Evolutionary conservation across 2,113 vertebrate species (phyloP).

Genomic region (Triplophysa rosa): DNA sequence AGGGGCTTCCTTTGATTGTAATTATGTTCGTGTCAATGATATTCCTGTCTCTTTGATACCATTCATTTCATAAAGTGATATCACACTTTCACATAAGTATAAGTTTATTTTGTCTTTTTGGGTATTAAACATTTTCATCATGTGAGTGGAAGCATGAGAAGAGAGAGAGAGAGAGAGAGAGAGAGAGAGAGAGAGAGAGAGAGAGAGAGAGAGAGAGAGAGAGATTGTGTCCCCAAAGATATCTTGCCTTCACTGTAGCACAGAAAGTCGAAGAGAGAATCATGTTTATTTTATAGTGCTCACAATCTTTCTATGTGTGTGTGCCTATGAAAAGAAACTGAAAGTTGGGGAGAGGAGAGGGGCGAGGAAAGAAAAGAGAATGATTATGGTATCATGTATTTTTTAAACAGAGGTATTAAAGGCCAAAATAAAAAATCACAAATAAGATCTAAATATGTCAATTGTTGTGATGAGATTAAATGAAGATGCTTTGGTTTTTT

Average conservation of each 20-base stretch:
- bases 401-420: slow-evolving; percentile 32
- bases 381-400: slow-evolving; percentile 13
- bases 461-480: neutral
- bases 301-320: neutral
- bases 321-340: slow-evolving; percentile 17
- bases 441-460: neutral
- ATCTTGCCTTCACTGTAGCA: slow-evolving; percentile 3
- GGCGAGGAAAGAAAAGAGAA: neutral
- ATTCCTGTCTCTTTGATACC: neutral
- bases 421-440: slow-evolving; percentile 20
- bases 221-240: slow-evolving; percentile 13
- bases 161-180: slow-evolving; percentile 6
- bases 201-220: neutral
- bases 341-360: neutral
- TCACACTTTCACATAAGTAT: slow-evolving; percentile 20
- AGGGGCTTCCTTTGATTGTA: neutral
- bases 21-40: neutral
- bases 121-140: slow-evolving; percentile 1
- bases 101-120: slow-evolving; percentile 24
- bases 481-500: too few species aligned
- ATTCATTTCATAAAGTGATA: slow-evolving; percentile 12
- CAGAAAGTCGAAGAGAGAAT: slow-evolving; percentile 3
- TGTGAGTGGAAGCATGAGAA: slow-evolving; percentile 15
- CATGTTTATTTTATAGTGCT: slow-evolving; percentile 53
- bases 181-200: slow-evolving; percentile 5